Evolutionary conservation across 53 echinoderm and acorn worm genomes (phyloP), one percentile per base, ranked within the genome.

Genomic region (Hippasteria phrygiana): DNA sequence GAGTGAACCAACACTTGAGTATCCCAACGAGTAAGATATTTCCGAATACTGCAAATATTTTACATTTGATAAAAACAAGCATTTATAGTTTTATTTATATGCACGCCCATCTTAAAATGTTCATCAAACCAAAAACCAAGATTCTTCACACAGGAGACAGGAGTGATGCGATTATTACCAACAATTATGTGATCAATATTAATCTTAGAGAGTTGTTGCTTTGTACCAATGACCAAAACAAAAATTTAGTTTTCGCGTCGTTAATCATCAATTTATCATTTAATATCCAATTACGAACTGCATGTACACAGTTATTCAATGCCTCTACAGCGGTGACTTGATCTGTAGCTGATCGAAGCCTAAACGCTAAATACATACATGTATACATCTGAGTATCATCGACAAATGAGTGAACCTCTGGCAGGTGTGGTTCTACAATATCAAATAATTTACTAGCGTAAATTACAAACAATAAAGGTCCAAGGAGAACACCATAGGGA

Each of bases 241-340:
- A 67, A 28, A 67, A 67, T 33, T 67, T 33, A 67, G 69, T 67
- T 67, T 67, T 67, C 22, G 69, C 31, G 69, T 67, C 69, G 22
- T 67, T 67, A 17, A 67, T 67, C 69, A 29, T 67, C 69, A 67
- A 67, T 67, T 33, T 33, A 33, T 67, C 69, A 67, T 67, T 67
- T 67, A 67, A 67, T 33, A 67, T 67, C 69, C 69, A 67, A 67
- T 67, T 31, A 18, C 69, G 69, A 31, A 67, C 69, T 33, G 69
- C 69, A 67, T 67, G 69, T 67, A 33, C 69, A 35, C 69, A 67
- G 33, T 67, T 22, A 5, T 22, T 27, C 42, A 73, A 17, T 73
- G 73, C 73, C 18, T 39, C 33, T 11, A 73, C 73, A 73, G 73
- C 73, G 14, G 33, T 32, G 17, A 5, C 42, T 42, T 73, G 73